phyloP scores from a whole-genome alignment of 1,140 invertebrate genomes.

The Camponotus pennsylvanicus region DNA sequence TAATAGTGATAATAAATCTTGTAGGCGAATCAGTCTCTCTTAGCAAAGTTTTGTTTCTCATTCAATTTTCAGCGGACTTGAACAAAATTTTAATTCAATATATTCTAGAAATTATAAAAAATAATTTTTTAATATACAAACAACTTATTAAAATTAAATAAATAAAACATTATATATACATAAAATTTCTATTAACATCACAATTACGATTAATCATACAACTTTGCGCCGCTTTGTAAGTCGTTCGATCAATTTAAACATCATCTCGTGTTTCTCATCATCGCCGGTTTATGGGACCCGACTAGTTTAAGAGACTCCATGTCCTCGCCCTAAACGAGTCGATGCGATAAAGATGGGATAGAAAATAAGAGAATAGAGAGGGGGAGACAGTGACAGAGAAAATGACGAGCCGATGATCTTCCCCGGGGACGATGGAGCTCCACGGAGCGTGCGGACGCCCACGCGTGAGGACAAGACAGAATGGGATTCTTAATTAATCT shows the following conservation, averaged over 20 bases:
- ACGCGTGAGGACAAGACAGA: conserved; percentile 70
- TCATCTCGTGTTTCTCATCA: conserved; percentile 55
- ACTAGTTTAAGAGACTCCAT: conserved; percentile 50
- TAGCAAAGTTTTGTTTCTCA: no score
- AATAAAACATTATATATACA: not conserved
- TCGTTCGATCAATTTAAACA: conserved; percentile 14
- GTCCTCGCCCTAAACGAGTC: conserved; percentile 66
- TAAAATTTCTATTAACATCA: not conserved
- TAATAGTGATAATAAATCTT: not conserved
- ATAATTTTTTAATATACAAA: conserved; percentile 4
- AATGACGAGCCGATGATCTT: conserved; percentile 76
- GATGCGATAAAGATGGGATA: conserved; percentile 19
- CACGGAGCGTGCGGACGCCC: conserved; percentile 68
- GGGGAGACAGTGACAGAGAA: conserved; percentile 61
- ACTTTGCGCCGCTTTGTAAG: not conserved
- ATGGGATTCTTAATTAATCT: conserved; percentile 84
- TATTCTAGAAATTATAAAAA: not conserved
- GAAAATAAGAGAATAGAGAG: conserved; percentile 14
- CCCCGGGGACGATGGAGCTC: conserved; percentile 71
- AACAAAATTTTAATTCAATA: conserved; percentile 2
- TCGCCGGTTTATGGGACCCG: conserved; percentile 43
- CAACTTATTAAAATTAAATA: conserved; percentile 19
- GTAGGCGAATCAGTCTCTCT: not conserved
- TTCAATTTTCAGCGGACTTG: not conserved
- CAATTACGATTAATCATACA: not conserved